Base-by-base conservation (phyloP, 1,140 invertebrate species). In the Sipha flava region DNA sequence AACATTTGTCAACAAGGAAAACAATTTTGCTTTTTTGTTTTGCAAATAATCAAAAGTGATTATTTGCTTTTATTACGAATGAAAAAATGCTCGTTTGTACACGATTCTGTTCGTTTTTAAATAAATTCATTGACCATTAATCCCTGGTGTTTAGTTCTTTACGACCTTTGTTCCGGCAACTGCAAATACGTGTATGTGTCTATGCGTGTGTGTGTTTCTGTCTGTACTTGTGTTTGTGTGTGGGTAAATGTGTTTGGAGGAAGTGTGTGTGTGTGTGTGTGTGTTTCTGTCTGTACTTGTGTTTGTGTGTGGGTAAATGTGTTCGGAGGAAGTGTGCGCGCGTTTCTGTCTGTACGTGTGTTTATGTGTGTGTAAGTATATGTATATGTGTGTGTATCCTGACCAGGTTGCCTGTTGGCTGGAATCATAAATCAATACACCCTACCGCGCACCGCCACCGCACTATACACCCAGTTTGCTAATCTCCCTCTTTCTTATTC, bases 141-240 rank as follows among this genome's bases (percentile, higher is more conserved):
- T 31, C 47, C 29, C 47, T 16, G 45, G 70, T n/a, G 70, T 86
- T 86, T 29, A 87, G 87, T 84, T 86, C 87, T 83, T 86, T 87
- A 85, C 85, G 83, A 81, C 45, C 82, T 83, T 83, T 82, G 83
- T 62, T 31, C 45, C 79, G 31, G 59, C 79, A 64, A 34, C 79
- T 14, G n/a, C 26, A 64, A 16, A 6, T 9, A 4, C 5, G 14
- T 21, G 7, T 12, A 4, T 6, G 18, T 64, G 59, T 18, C 26
- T 3, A 21, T 45, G 26, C 31, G n/a, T n/a, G n/a, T n/a, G n/a
- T n/a, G n/a, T n/a, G n/a, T n/a, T n/a, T 34, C 62, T 40, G 31
- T 45, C 9, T 45, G 9, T 52, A n/a, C n/a, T 18, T 52, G 47
- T 6, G 47, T 52, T 2, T 52, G n/a, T 21, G 4, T 52, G n/a